phyloP scores from a whole-genome alignment of 2,797 vertebrate genomes.

The Myotis planiceps region DNA sequence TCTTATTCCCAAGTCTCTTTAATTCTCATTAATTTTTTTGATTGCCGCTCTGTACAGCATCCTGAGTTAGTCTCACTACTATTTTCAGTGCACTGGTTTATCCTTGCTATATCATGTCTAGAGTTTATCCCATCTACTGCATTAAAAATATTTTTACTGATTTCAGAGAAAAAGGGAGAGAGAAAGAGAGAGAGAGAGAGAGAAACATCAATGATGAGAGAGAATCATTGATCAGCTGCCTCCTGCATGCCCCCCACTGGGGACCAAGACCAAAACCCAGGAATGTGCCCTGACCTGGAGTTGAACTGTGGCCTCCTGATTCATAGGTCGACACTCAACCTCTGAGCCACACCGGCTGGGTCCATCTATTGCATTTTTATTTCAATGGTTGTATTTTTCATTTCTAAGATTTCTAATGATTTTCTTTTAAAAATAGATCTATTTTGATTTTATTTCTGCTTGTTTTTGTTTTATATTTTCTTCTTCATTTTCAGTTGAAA shows the following conservation, averaged over 20 bases:
- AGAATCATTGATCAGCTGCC: too few species aligned
- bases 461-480: not conserved
- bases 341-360: too few species aligned
- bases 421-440: not conserved
- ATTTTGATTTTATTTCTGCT: not conserved
- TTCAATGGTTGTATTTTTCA: not conserved
- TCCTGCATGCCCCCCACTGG: too few species aligned
- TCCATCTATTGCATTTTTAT: not conserved
- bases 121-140: not conserved
- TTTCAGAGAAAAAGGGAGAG: too few species aligned
- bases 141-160: not conserved
- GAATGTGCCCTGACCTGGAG: too few species aligned
- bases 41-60: not conserved
- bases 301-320: too few species aligned
- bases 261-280: too few species aligned
- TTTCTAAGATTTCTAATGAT: slow-evolving; percentile 2
- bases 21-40: not conserved
- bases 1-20: not conserved
- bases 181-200: too few species aligned
- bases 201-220: too few species aligned
- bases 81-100: not conserved
- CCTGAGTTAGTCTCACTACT: not conserved
- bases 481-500: slow-evolving; percentile 2
- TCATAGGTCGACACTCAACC: too few species aligned
- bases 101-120: not conserved